Evolutionary conservation across 2,113 vertebrate genomes (phyloP).

Genomic region (Pseudorasbora parva): DNA sequence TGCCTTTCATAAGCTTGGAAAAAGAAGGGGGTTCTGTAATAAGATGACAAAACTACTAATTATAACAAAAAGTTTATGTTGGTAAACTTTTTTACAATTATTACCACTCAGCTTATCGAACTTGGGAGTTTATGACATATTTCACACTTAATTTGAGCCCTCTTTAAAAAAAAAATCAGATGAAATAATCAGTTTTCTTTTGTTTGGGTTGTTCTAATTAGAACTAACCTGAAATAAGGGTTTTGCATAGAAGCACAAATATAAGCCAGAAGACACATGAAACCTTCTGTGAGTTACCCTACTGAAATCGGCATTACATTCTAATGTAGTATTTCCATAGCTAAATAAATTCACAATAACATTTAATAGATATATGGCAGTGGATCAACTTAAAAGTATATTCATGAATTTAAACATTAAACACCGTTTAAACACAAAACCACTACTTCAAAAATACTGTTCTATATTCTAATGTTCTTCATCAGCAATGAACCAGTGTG

Average conservation of each 20-base stretch:
- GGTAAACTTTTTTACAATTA: no score
- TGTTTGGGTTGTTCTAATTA: no score
- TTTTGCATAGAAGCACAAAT: background rate
- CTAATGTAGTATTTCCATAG: background rate
- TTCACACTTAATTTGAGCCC: no score
- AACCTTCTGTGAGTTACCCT: background rate
- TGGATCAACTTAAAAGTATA: background rate
- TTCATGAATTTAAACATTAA: background rate
- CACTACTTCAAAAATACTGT: background rate
- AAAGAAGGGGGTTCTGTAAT: no score
- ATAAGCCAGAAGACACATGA: background rate
- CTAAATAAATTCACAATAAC: background rate
- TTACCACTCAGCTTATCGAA: no score
- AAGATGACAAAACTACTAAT: no score
- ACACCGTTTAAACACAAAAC: background rate
- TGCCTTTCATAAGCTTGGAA: no score
- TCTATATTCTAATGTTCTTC: background rate
- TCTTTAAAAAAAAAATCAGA: no score
- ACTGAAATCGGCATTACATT: background rate
- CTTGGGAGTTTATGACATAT: no score
- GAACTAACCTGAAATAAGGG: background rate
- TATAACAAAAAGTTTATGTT: no score
- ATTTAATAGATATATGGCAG: constrained; percentile 2
- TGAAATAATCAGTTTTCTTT: no score
- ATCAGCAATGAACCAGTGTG: background rate